Conservation (phyloP, 2,797 vertebrate species). For the Dromococcyx pavoninus region DNA sequence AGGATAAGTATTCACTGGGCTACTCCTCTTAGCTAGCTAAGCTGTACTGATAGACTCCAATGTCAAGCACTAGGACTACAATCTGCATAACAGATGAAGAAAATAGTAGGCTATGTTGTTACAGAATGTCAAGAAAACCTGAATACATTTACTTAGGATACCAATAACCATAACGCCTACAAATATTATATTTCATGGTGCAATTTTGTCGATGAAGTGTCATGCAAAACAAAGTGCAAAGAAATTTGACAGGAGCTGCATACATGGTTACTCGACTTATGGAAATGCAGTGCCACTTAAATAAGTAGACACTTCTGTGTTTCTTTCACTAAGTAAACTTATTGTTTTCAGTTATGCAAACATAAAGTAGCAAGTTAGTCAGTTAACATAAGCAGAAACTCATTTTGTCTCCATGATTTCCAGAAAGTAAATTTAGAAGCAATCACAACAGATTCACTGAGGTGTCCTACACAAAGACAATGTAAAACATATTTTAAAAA, state of each 20-base stretch:
- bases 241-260: not conserved
- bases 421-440: not conserved
- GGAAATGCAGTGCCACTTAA: not conserved
- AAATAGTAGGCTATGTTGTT: not conserved
- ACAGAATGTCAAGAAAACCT: not conserved
- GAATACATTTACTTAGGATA: not conserved
- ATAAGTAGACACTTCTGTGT: not conserved
- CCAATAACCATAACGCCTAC: not conserved
- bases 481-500: not conserved
- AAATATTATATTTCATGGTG: not conserved
- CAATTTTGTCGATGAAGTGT: not conserved
- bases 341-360: not conserved
- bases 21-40: not conserved
- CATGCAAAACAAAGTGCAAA: not conserved
- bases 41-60: not conserved
- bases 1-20: not conserved
- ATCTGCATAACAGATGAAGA: not conserved
- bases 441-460: not conserved
- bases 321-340: not conserved
- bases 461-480: not conserved
- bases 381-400: not conserved
- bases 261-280: not conserved
- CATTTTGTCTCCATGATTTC: rapidly evolving
- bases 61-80: not conserved
- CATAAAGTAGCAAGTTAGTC: not conserved